phyloP scores from a whole-genome alignment of 2,797 vertebrate genomes.

The Sarcophilus harrisii region DNA sequence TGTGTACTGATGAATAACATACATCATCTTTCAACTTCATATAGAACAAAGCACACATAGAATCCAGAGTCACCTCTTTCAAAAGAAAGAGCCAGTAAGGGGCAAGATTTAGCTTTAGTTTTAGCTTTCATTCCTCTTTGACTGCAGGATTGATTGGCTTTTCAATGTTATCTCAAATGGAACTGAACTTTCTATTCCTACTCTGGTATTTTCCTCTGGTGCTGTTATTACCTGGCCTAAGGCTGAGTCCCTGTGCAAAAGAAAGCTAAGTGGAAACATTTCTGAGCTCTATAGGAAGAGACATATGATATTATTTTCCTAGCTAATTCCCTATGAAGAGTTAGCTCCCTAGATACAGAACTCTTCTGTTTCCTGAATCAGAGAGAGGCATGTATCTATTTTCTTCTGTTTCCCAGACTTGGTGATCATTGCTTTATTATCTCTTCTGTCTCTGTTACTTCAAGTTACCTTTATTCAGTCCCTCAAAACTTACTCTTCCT shows the following conservation, averaged over 20 bases:
- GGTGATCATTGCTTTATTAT: not conserved
- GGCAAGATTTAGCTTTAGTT: not conserved
- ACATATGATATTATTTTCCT: not conserved
- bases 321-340: not conserved
- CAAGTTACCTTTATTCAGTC: not conserved
- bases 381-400: not conserved
- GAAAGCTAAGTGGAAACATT: not conserved
- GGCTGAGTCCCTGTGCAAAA: not conserved
- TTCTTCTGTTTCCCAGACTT: not conserved
- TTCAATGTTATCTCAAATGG: not conserved
- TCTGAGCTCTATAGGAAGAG: not conserved
- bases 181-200: not conserved
- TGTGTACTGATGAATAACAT: not conserved
- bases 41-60: not conserved
- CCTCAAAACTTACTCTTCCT: not conserved
- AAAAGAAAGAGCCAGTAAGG: not conserved
- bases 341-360: not conserved
- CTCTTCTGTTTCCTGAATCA: not conserved
- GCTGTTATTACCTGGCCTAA: not conserved
- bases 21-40: not conserved
- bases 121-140: not conserved
- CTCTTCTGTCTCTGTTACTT: not conserved
- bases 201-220: not conserved
- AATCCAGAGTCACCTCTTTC: not conserved
- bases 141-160: not conserved